These are phyloP conservation scores for Paramormyrops kingsleyae DNA, from an alignment of 2,113 vertebrate species.

Conservation along the genomic window DNA sequence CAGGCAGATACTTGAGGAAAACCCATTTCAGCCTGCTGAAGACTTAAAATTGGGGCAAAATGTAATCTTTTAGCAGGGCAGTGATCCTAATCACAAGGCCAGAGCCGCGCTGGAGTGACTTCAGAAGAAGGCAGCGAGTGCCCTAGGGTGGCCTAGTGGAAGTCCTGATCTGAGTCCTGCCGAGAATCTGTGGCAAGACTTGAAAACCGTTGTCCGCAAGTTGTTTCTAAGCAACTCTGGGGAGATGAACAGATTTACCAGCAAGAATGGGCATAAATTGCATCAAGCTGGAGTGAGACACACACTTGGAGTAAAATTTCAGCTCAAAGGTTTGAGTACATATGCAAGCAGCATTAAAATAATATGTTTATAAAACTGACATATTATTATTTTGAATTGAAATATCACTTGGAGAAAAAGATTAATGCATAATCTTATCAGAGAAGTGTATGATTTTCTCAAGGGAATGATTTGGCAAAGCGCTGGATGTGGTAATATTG, in stretches of 20 bases:
- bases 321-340: neutral
- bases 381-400: neutral
- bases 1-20: neutral
- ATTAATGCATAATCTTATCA: neutral
- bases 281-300: neutral
- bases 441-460: neutral
- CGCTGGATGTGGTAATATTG: neutral
- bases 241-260: neutral
- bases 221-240: neutral
- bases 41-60: neutral
- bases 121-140: neutral
- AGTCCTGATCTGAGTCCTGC: neutral
- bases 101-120: neutral
- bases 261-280: neutral
- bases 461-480: neutral
- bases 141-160: neutral
- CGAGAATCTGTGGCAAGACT: neutral
- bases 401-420: neutral
- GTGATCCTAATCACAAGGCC: neutral
- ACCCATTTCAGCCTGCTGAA: neutral
- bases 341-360: neutral
- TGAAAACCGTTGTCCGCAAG: neutral
- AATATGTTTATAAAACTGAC: neutral
- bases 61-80: neutral
- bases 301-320: neutral